Evolutionary conservation across 2,113 vertebrate genomes (phyloP), one percentile per base, ranked within the genome.

Genomic region (Hiodon tergisus): DNA sequence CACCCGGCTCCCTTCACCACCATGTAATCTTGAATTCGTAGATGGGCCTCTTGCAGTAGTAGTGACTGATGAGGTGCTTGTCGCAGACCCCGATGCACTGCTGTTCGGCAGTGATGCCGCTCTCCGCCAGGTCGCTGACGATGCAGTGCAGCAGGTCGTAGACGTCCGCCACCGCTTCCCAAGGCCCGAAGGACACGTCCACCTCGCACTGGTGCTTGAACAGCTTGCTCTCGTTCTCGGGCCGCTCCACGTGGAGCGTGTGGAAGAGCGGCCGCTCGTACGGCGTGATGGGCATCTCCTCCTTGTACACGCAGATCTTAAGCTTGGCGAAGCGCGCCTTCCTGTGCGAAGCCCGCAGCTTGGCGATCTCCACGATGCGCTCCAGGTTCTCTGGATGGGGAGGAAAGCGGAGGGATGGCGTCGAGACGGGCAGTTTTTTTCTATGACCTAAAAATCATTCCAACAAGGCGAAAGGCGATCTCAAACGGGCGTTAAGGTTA

Each of bases 21-120:
- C 93, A 94, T 0, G 92, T 93, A 77, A 94, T 94, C 88, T 94
- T 94, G 88, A 94, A 94, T 78, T 94, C 93, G 67, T 94, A 94
- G 86, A 94, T 93, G 72, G 93, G 93, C 2, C 93, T 88, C 75
- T 94, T 94, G 88, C 93, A 94, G 85, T 94, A 94, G 80, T 94
- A 94, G 80, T 94, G 93, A 79, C 92, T 93, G 78, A 94, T 69
- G 11, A 94, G 91, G 82, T 94, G 93, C 72, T 94, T 94, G 83
- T 94, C 93, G 0, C 93, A 94, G 10, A 94, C 92, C 0, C 93
- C 93, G 0, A 94, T 94, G 78, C 93, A 94, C 86, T 94, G 92
- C 68, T 94, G 91, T 74, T 94, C 93, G 73, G 91, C 92, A 0
- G 89, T 60, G 78, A 94, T 92, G 75, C 93, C 93, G 5, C 90